Conservation (phyloP, 2,113 vertebrate genomes). For the Apistogramma diplotaenia region DNA sequence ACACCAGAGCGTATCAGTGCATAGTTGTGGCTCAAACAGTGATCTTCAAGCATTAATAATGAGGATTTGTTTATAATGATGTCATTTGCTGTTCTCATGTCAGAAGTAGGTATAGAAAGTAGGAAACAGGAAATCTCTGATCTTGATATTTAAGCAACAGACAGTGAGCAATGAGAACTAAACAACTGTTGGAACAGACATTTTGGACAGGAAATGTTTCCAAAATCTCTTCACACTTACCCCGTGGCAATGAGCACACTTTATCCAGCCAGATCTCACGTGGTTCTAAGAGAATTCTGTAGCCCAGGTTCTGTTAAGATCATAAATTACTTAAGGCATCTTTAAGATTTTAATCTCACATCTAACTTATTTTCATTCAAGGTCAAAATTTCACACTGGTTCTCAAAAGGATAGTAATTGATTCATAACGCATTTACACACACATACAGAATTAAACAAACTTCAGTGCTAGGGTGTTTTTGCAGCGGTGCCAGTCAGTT, state of each 20-base stretch:
- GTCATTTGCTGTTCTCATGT: background rate
- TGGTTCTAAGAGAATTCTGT: constrained; percentile 12
- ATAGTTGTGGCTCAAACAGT: background rate
- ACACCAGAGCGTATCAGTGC: background rate
- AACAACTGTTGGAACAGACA: background rate
- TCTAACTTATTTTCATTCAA: background rate
- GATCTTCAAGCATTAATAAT: background rate
- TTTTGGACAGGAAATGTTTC: background rate
- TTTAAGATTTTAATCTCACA: constrained; percentile 3
- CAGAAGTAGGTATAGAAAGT: background rate
- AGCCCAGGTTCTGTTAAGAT: constrained; percentile 2
- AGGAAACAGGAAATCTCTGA: background rate
- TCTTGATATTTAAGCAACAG: background rate
- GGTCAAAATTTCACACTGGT: background rate
- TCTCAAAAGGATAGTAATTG: background rate
- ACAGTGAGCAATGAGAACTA: background rate
- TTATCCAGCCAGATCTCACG: background rate
- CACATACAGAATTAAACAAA: constrained; percentile 19
- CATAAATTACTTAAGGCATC: background rate
- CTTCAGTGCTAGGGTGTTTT: background rate
- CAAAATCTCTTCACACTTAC: background rate
- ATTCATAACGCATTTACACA: background rate
- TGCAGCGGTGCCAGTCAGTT: constrained; percentile 7
- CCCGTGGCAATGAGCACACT: background rate
- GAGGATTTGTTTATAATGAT: background rate